Evolutionary conservation across 2,113 vertebrate genomes (phyloP).

Genomic region (Cryptotis parvus): DNA sequence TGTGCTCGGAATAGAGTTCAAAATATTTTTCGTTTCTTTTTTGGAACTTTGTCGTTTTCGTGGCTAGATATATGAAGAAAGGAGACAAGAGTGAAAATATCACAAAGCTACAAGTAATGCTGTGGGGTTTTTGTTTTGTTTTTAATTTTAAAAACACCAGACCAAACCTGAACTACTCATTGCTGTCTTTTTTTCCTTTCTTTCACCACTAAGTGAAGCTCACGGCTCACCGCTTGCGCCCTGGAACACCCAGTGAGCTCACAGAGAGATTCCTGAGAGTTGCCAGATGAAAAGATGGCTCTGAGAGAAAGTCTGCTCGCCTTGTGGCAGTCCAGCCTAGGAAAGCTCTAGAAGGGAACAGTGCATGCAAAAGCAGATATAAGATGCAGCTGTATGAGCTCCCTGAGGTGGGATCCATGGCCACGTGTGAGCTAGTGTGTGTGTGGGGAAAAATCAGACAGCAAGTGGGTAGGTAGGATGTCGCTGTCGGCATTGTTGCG

Average conservation of each 20-base stretch:
- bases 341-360: slow-evolving; percentile 3
- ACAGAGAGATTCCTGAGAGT: neutral
- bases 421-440: too few species aligned
- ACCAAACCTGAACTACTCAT: neutral
- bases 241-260: neutral
- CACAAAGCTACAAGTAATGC: neutral
- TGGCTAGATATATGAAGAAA: neutral
- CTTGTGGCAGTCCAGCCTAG: neutral
- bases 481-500: neutral
- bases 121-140: neutral
- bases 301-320: neutral
- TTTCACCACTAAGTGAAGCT: neutral
- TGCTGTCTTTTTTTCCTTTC: neutral
- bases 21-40: slow-evolving; percentile 44
- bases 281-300: slow-evolving; percentile 22
- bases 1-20: slow-evolving; percentile 21
- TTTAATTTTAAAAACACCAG: neutral
- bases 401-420: too few species aligned
- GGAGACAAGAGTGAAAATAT: slow-evolving; percentile 43
- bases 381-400: too few species aligned
- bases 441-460: too few species aligned
- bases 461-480: neutral
- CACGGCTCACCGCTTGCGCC: too few species aligned
- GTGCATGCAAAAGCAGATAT: neutral
- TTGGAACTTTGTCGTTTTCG: slow-evolving; percentile 21